Conservation (phyloP, 2,113 vertebrate genomes). For the Cricetomys ansorgei region DNA sequence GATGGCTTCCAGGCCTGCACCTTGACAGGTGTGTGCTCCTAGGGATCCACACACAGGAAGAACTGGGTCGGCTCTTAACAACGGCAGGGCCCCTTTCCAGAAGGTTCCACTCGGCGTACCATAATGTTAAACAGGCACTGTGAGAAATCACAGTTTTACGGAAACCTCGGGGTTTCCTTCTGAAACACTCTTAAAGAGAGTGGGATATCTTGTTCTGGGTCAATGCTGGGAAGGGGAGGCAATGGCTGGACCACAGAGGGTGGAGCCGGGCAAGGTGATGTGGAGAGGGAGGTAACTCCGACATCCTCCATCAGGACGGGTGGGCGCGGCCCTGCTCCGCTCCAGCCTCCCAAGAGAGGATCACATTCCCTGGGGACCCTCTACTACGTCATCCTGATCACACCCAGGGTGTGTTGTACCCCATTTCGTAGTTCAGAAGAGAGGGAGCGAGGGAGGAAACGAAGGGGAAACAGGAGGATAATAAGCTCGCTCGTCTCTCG, state of each 20-base stretch:
- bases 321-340: not conserved
- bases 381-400: not conserved
- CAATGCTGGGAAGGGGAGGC: not conserved
- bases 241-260: not conserved
- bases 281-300: not conserved
- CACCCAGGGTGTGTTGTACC: not conserved
- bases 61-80: slow-evolving; percentile 24
- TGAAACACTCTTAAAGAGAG: slow-evolving; percentile 37
- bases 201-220: not conserved
- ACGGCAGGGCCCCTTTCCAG: slow-evolving; percentile 14
- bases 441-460: slow-evolving; percentile 9
- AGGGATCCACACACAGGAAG: slow-evolving; percentile 32
- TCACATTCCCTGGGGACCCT: not conserved
- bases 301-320: not conserved
- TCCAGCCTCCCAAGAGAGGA: not conserved
- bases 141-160: slow-evolving; percentile 30
- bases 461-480: slow-evolving; percentile 18
- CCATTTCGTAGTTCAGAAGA: slow-evolving; percentile 8
- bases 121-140: not conserved
- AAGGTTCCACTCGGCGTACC: slow-evolving; percentile 47
- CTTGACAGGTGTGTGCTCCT: not conserved
- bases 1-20: slow-evolving; percentile 12
- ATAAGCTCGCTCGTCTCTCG: not conserved
- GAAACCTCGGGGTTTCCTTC: slow-evolving; percentile 50
- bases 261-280: not conserved